A percentile compares a stretch with the other conserved stretches of the same genome.
These are phyloP conservation scores for Anhinga anhinga DNA, from an alignment of 2,113 vertebrate genomes.

Conservation along the genomic window DNA sequence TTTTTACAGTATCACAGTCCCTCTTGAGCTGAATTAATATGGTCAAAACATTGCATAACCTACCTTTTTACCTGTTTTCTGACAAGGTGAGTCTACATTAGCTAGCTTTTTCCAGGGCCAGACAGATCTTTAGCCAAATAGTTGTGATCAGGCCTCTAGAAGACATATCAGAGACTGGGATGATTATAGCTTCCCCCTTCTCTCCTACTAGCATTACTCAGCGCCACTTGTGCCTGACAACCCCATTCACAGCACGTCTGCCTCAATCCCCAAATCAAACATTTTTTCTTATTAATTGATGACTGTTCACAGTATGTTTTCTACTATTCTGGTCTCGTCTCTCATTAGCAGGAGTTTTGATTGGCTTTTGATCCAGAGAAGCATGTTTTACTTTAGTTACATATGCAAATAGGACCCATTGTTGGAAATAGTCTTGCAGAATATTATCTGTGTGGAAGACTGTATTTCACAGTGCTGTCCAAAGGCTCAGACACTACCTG, in stretches of 20 bases:
- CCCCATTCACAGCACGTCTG: neutral
- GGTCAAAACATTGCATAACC: neutral
- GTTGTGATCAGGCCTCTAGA: neutral
- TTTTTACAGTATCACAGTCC: neutral
- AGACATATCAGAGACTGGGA: neutral
- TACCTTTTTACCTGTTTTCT: neutral
- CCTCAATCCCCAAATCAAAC: neutral
- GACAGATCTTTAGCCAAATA: neutral
- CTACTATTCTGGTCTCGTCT: neutral
- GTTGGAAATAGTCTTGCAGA: neutral
- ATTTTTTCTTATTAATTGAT: neutral
- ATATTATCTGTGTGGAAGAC: neutral
- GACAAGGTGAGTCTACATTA: neutral
- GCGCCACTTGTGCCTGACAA: neutral
- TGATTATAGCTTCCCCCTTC: neutral
- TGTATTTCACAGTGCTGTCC: neutral
- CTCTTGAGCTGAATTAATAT: rapidly evolving
- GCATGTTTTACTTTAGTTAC: neutral
- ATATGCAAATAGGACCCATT: neutral
- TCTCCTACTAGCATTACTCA: neutral
- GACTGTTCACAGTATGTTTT: slow-evolving; percentile 7
- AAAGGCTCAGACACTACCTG: neutral
- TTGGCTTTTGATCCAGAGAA: neutral
- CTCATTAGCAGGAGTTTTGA: neutral
- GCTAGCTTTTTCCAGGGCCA: neutral